These are phyloP conservation scores for Littorina saxatilis DNA, from an alignment of 1,140 invertebrate species.

Conservation along the genomic window DNA sequence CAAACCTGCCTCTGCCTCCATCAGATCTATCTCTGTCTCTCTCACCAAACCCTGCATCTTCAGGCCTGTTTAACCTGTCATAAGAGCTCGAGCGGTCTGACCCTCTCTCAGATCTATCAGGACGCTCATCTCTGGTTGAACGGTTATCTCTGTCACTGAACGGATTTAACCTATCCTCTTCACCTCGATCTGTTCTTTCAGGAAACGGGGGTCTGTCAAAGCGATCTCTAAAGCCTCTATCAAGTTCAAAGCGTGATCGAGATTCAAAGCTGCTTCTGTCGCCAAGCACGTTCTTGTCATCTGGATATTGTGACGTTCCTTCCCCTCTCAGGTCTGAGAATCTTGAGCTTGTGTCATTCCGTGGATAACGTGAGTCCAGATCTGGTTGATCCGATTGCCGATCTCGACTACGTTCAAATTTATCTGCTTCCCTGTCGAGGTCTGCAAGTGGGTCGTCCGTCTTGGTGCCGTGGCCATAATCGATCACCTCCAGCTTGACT, in stretches of 20 bases:
- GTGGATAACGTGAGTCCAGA: too few relatives aligned
- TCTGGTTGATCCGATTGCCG: not conserved
- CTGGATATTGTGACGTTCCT: not conserved
- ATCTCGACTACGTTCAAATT: not conserved
- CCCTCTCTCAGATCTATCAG: not conserved
- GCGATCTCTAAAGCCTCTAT: conserved; percentile 24
- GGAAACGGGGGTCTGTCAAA: not conserved
- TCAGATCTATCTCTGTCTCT: conserved; percentile 15
- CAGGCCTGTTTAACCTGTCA: not conserved
- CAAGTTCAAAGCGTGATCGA: not conserved
- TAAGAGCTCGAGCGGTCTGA: not conserved
- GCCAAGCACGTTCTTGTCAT: not conserved
- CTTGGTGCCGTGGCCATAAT: conserved; percentile 63
- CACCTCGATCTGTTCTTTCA: not conserved
- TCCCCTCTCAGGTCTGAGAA: too few relatives aligned
- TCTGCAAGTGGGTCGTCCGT: conserved; percentile 33
- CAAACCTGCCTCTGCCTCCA: conserved; percentile 26
- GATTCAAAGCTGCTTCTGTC: conserved; percentile 1
- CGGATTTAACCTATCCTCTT: not conserved
- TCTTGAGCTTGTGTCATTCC: too few relatives aligned
- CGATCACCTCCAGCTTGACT: conserved; percentile 60
- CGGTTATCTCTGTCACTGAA: not conserved
- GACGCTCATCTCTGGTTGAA: not conserved
- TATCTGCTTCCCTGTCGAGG: not conserved
- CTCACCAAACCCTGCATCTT: not conserved